Evolutionary conservation across 1,140 invertebrate species (phyloP).

Genomic region (Probaryconus sp.): DNA sequence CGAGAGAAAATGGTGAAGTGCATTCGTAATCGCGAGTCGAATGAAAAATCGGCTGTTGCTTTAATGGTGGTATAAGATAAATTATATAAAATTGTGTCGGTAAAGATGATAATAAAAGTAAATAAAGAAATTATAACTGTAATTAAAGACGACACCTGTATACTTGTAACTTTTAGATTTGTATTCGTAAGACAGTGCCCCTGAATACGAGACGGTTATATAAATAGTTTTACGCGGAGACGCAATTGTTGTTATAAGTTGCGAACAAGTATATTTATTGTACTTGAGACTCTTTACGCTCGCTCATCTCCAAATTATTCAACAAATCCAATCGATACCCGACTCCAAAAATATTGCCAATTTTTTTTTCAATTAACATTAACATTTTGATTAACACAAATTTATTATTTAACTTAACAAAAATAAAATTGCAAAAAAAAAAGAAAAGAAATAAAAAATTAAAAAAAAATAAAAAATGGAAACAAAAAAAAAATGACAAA

Average conservation of each 20-base stretch:
- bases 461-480: background rate
- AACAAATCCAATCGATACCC: conserved; percentile 54
- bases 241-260: conserved; percentile 62
- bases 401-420: too few species aligned
- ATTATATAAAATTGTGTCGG: conserved; percentile 72
- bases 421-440: conserved; percentile 14
- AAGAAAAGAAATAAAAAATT: background rate
- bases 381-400: too few species aligned
- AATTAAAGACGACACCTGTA: conserved; percentile 73
- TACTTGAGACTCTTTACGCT: conserved; percentile 70
- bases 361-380: too few species aligned
- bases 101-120: conserved; percentile 71
- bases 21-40: conserved; percentile 47
- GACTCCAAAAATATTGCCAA: too few species aligned
- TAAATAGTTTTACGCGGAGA: conserved; percentile 66
- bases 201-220: conserved; percentile 65
- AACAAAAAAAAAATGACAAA: conserved; percentile 7
- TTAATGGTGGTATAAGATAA: conserved; percentile 60
- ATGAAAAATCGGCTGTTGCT: conserved; percentile 42
- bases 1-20: conserved; percentile 16
- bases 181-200: conserved; percentile 77
- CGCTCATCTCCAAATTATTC: conserved; percentile 69
- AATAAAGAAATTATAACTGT: conserved; percentile 71
- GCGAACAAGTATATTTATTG: conserved; percentile 56
- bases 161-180: conserved; percentile 78